A percentile compares a stretch with the other conserved stretches of the same genome.
phyloP scores from a whole-genome alignment of 1,140 invertebrate genomes.

The Pectinophora gossypiella region DNA sequence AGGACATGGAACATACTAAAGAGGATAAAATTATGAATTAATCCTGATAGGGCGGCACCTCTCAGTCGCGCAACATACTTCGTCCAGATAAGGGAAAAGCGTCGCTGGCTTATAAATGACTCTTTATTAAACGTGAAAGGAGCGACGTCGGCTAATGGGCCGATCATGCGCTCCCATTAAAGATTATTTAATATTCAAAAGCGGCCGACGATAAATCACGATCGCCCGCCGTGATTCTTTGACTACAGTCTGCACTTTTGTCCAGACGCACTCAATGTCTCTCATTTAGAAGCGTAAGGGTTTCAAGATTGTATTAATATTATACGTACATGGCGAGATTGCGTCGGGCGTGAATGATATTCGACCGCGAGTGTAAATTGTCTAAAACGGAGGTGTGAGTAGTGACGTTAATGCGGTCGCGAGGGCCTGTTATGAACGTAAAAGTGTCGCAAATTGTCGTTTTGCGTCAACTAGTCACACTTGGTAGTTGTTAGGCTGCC shows the following conservation, averaged over 20 bases:
- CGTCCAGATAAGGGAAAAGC: slow-evolving; percentile 71
- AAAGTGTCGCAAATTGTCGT: slow-evolving; percentile 42
- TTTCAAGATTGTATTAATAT: too few species aligned
- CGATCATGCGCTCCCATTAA: slow-evolving; percentile 75
- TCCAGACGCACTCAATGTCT: slow-evolving; percentile 47
- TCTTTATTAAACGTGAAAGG: slow-evolving; percentile 75
- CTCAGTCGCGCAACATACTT: slow-evolving; percentile 70
- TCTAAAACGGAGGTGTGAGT: neutral
- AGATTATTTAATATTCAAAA: slow-evolving; percentile 76
- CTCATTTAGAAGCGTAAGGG: too few species aligned
- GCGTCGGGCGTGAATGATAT: too few species aligned
- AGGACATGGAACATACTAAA: neutral
- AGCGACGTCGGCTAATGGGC: slow-evolving; percentile 71
- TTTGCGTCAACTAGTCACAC: slow-evolving; percentile 40
- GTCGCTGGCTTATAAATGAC: slow-evolving; percentile 73
- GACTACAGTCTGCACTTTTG: slow-evolving; percentile 66
- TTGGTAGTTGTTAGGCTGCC: slow-evolving; percentile 23
- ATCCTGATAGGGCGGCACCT: slow-evolving; percentile 69
- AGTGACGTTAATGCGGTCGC: neutral
- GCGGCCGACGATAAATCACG: slow-evolving; percentile 70
- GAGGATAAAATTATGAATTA: slow-evolving; percentile 71
- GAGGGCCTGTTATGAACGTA: slow-evolving; percentile 25
- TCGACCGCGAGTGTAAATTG: too few species aligned
- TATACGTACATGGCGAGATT: too few species aligned
- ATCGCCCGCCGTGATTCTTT: slow-evolving; percentile 65